These are phyloP conservation scores for Dreissena polymorpha DNA, from an alignment of 1,140 invertebrate genomes.

Conservation along the genomic window DNA sequence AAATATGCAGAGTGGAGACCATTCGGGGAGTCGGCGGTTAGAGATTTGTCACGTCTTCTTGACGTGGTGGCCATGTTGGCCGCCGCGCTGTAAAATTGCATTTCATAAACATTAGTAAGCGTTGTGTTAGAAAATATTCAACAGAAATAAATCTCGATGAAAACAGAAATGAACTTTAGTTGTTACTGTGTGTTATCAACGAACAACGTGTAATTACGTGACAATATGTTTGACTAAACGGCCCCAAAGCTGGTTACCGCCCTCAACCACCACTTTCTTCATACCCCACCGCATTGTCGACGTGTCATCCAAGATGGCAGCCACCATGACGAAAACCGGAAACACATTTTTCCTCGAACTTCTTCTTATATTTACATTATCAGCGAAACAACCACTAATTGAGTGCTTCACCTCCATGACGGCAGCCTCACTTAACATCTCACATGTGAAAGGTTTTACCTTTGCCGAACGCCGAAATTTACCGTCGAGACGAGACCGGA, in stretches of 20 bases:
- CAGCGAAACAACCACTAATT: not conserved
- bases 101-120: too few relatives aligned
- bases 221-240: slow-evolving; percentile 3
- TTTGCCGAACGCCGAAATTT: slow-evolving; percentile 10
- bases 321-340: slow-evolving; percentile 1
- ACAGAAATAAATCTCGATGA: too few relatives aligned
- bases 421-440: not conserved
- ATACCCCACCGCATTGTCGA: not conserved
- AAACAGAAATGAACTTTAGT: too few relatives aligned
- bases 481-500: not conserved
- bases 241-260: not conserved
- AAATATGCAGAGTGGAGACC: too few relatives aligned
- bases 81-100: too few relatives aligned
- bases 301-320: not conserved
- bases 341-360: not conserved
- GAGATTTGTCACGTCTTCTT: too few relatives aligned
- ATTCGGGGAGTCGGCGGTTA: too few relatives aligned
- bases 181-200: too few relatives aligned
- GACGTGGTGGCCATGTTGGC: too few relatives aligned
- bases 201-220: too few relatives aligned
- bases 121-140: too few relatives aligned
- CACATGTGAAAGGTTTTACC: not conserved
- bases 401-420: not conserved
- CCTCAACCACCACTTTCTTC: not conserved
- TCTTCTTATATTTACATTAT: not conserved